A percentile compares a stretch with the other conserved stretches of the same genome.
phyloP scores from a whole-genome alignment of 2,888 invertebrate species.

The Drosophila mettleri region DNA sequence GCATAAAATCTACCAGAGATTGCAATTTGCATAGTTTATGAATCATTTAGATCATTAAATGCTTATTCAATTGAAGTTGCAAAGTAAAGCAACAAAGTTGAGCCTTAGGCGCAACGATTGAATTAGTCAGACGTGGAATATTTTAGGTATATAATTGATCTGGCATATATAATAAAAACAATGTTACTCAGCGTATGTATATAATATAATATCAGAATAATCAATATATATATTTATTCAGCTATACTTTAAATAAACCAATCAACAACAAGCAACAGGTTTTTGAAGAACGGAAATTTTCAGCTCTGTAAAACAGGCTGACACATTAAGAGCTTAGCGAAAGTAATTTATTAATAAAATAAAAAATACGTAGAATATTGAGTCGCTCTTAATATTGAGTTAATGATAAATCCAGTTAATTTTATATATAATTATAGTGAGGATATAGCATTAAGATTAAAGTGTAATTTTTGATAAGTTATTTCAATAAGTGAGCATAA shows the following conservation, averaged over 20 bases:
- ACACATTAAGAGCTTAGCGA: neutral
- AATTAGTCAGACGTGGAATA: neutral
- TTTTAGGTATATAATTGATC: neutral
- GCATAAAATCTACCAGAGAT: neutral
- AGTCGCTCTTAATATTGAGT: too few relatives aligned
- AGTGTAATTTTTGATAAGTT: rapidly evolving
- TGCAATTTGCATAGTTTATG: neutral
- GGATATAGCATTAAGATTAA: neutral
- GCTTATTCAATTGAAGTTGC: neutral
- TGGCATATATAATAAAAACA: neutral
- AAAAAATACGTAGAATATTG: neutral
- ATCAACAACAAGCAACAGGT: too few relatives aligned
- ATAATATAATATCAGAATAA: too few relatives aligned
- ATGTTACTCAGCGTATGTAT: too few relatives aligned
- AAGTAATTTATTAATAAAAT: neutral
- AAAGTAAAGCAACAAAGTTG: neutral
- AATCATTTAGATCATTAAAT: neutral
- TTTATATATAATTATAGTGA: neutral
- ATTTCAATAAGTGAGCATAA: neutral
- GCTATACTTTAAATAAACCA: neutral
- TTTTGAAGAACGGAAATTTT: neutral
- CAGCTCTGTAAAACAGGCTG: neutral
- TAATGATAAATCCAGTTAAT: neutral
- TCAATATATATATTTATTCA: too few relatives aligned
- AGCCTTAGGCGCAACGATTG: neutral